Base-by-base conservation (phyloP, 2,113 vertebrate species). In the Acinonyx jubatus region DNA sequence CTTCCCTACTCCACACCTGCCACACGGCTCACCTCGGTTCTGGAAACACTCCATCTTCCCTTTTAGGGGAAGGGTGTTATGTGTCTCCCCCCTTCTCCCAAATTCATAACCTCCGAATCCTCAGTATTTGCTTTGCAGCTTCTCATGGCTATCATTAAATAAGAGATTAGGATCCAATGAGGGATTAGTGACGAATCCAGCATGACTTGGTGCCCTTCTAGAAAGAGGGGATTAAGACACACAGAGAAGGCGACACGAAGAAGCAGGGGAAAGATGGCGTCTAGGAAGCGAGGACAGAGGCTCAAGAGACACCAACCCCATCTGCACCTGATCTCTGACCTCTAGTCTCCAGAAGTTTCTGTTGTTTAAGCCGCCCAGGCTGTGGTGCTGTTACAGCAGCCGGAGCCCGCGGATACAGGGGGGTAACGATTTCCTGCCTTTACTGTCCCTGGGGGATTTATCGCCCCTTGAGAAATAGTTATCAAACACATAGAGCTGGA, bases 381-480 rank as follows among this genome's bases (percentile, higher is more conserved):
- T 18, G 36, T 48, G 25, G 61, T 0, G 15, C 38, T 52, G 57
- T 27, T 15, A 31, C 2, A n/a, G 38, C 1, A 27, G 36, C 25
- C 21, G 18, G 5, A 21, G 61, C 5, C 21, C 9, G 36, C 48
- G 3, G 16, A 8, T 4, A 5, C 3, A 3, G 52, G 8, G 14
- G 8, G 36, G 3, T 1, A 13, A 38, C 11, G 13, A 13, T 13
- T 25, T 29, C 71, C 73, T 78, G n/a, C 1, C 27, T 83, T 27
- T 19, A 1, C 33, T 74, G 5, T 23, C 25, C 36, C 61, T 1
- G 21, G 41, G 45, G 3, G 41, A 31, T 14, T 27, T 18, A 6
- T 33, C 16, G 23, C 63, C 21, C 66, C 41, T 21, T 3, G 79
- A n/a, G 50, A 3, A 71, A 3, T 1, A 27, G 13, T 76, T 15